Conservation (phyloP, 1,140 invertebrate genomes). For the Alviniconcha marisindica region DNA sequence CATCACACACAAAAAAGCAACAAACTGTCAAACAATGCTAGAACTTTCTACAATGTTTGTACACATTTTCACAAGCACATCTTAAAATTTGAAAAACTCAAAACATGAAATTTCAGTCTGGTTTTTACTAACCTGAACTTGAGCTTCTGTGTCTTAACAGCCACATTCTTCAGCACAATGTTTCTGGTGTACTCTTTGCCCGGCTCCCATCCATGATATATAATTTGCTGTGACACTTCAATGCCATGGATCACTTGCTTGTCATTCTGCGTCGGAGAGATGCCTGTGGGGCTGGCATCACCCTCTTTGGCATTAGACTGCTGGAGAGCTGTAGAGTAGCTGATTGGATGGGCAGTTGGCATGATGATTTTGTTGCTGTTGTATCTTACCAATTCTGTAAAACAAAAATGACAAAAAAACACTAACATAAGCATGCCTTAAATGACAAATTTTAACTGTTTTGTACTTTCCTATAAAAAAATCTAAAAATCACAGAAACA, state of each 20-base stretch:
- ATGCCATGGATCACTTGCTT: slow-evolving; percentile 66
- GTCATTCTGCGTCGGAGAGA: slow-evolving; percentile 31
- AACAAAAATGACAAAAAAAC: too few species aligned
- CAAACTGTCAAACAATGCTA: too few species aligned
- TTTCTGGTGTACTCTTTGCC: slow-evolving; percentile 75
- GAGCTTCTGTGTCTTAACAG: slow-evolving; percentile 72
- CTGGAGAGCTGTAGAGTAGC: neutral
- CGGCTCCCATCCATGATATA: slow-evolving; percentile 74
- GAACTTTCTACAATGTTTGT: too few species aligned
- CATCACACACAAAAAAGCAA: too few species aligned
- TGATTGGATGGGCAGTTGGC: slow-evolving; percentile 44
- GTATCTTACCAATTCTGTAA: too few species aligned
- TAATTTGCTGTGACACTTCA: slow-evolving; percentile 68
- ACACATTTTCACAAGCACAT: too few species aligned
- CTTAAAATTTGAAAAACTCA: too few species aligned
- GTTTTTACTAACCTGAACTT: slow-evolving; percentile 73
- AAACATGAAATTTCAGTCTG: neutral
- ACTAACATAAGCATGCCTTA: too few species aligned
- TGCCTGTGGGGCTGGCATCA: slow-evolving; percentile 4
- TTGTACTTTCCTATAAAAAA: too few species aligned
- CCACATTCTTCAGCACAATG: slow-evolving; percentile 74
- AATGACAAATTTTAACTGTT: too few species aligned
- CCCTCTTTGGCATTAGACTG: slow-evolving; percentile 19
- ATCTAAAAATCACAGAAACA: too few species aligned
- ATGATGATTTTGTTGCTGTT: slow-evolving; percentile 37